Evolutionary conservation across 2,888 invertebrate species (phyloP), one percentile per base, ranked within the genome.

Genomic region (Tubulanus polymorphus): DNA sequence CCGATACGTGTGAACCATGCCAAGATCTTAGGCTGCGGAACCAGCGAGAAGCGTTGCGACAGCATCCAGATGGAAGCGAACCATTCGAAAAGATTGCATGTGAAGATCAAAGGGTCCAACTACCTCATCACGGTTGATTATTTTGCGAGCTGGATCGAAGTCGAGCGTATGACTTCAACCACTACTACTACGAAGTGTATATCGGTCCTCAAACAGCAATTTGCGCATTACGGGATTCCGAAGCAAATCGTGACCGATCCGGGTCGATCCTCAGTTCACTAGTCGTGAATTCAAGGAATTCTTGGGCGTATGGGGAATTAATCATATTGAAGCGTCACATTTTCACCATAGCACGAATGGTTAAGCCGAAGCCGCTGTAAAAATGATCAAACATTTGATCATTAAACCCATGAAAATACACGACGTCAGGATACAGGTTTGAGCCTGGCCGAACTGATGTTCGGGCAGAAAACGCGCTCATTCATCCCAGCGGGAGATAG

Each of bases 391-490:
- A 54, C 37, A 28, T 15, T 32, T 61, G 23, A 56, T 63, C 37
- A 23, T 49, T 18, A 61, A 61, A 53, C 46, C 52, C n/a, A 20
- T 37, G n/a, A 18, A 60, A 63, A 61, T 27, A 63, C 63, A 12
- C 61, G 60, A 12, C 27, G 60, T n/a, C 50, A 54, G 28, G 61
- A 60, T 50, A 63, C 58, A 18, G 53, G 56, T 3, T 25, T 52
- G n/a, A 63, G 61, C 53, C 61, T 55, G 25, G 27, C 29, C 20
- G 37, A 61, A 57, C 57, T 61, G 55, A 32, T 63, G 53, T 61
- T 63, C 41, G 53, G 53, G 1, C 26, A 53, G 46, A 30, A 48
- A 51, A 55, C 55, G 12, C 28, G 61, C n/a, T 55, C 59, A 32
- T 48, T 55, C 20, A 15, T 61, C 48, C 60, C 59, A n/a, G n/a